Evolutionary conservation across 2,888 invertebrate species (phyloP).

Genomic region (Lathronympha strigana): DNA sequence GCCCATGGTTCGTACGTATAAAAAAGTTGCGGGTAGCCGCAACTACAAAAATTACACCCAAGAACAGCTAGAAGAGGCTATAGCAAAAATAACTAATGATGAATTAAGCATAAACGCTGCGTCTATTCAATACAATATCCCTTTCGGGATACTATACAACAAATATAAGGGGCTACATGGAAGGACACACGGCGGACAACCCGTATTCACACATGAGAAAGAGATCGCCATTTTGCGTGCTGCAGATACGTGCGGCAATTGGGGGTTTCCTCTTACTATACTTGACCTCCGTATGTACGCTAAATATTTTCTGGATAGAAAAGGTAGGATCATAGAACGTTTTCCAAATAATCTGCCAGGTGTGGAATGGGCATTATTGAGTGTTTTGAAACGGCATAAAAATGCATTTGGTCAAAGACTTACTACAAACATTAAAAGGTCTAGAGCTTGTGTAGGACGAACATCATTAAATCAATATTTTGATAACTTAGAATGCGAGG

Average conservation of each 20-base stretch:
- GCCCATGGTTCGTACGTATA: background rate
- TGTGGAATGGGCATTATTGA: background rate
- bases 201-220: background rate
- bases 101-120: background rate
- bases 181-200: background rate
- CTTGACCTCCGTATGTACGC: background rate
- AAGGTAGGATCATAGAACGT: background rate
- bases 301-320: background rate
- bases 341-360: background rate
- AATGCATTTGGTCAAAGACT: background rate
- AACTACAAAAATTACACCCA: background rate
- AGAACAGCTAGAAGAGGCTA: background rate
- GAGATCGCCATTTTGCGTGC: background rate
- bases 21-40: background rate
- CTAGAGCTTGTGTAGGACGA: background rate
- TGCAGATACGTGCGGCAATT: background rate
- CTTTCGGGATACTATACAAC: background rate
- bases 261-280: background rate
- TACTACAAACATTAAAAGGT: background rate
- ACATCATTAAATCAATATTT: background rate
- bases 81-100: background rate
- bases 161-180: background rate
- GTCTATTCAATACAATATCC: background rate
- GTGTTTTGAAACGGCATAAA: background rate
- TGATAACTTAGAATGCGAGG: background rate